These are phyloP conservation scores for Epizoanthus rinbou DNA, from an alignment of 92 coral and sea anemone species.

Conservation along the genomic window DNA sequence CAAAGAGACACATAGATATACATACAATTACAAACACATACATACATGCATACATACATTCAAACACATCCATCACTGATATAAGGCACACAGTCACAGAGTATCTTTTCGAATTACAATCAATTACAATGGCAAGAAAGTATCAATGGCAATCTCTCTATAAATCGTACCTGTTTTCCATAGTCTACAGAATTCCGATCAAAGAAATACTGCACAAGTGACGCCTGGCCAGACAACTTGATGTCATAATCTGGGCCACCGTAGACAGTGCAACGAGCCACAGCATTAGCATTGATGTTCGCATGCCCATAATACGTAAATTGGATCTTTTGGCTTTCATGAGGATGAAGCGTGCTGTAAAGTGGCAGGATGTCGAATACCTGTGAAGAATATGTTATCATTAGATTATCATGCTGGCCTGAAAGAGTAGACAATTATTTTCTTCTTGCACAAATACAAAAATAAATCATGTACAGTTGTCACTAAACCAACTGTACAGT, in stretches of 20 bases:
- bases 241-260: constrained; percentile 98
- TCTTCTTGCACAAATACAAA: too few species aligned
- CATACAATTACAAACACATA: too few species aligned
- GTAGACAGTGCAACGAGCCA: constrained; percentile 90
- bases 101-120: background rate
- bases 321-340: constrained; percentile 93
- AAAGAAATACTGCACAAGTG: constrained; percentile 93
- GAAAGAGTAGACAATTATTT: too few species aligned
- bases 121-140: background rate
- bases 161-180: constrained; percentile 82
- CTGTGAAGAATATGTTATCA: constrained; percentile 37
- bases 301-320: constrained; percentile 98
- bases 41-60: too few species aligned
- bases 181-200: constrained; percentile 83
- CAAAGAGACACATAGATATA: too few species aligned
- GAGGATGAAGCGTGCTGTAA: constrained; percentile 93
- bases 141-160: background rate
- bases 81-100: too few species aligned
- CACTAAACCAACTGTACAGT: too few species aligned
- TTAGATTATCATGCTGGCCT: too few species aligned
- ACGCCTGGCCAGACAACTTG: constrained; percentile 83
- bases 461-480: too few species aligned
- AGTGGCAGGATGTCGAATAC: constrained; percentile 96
- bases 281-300: constrained; percentile 85
- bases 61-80: too few species aligned